A percentile compares a stretch with the other conserved stretches of the same genome.
Conservation (phyloP, 2,888 invertebrate genomes). For the Notocelia uddmanniana region DNA sequence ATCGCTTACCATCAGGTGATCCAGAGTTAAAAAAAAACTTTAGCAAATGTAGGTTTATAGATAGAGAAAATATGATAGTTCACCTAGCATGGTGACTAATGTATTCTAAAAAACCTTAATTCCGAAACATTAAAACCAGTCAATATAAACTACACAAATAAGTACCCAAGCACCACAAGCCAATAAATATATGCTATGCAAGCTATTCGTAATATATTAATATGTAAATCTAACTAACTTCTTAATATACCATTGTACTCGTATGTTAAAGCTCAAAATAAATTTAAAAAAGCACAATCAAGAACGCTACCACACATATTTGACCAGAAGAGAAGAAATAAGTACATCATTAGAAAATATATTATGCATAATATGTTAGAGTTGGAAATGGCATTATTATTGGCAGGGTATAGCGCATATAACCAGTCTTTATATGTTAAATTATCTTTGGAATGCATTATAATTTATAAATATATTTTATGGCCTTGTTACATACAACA, state of each 20-base stretch:
- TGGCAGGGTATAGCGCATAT: conserved; percentile 33
- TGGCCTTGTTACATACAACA: conserved; percentile 30
- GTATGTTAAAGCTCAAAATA: conserved; percentile 80
- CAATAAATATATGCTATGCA: conserved; percentile 73
- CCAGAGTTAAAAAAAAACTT: too few species aligned
- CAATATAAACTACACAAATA: conserved; percentile 65
- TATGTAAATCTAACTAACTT: conserved; percentile 60
- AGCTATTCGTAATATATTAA: conserved; percentile 74
- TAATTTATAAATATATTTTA: conserved; percentile 54
- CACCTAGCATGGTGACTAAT: too few species aligned
- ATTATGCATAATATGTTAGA: conserved; percentile 41
- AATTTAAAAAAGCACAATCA: conserved; percentile 57
- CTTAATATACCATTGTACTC: conserved; percentile 75
- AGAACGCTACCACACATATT: conserved; percentile 55
- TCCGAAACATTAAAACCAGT: conserved; percentile 60
- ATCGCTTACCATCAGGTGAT: too few species aligned
- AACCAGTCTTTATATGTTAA: conserved; percentile 63
- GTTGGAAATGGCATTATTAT: conserved; percentile 26
- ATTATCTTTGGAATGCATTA: conserved; percentile 80
- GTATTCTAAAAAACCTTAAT: neutral
- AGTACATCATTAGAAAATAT: conserved; percentile 31
- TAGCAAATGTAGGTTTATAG: too few species aligned
- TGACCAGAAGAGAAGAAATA: conserved; percentile 51
- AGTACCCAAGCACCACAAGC: conserved; percentile 82
- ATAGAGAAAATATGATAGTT: too few species aligned